Evolutionary conservation across 2,888 invertebrate species (phyloP), one percentile per base, ranked within the genome.

Genomic region (Biston stratarius): DNA sequence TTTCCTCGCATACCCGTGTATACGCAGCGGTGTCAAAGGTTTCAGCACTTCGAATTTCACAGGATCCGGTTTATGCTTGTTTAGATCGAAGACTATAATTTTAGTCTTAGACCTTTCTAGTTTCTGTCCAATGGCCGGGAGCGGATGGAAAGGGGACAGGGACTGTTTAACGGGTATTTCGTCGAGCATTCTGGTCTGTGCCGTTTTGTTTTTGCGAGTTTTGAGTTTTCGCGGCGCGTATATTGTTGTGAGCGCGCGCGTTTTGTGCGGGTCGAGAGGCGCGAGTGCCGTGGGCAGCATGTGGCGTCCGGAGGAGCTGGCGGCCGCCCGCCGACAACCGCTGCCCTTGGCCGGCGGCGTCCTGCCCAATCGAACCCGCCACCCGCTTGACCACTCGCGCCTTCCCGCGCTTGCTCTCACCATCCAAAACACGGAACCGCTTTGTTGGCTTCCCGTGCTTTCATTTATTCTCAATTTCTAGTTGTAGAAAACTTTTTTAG

Each of bases 51-150:
- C 88, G 44, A 90, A 72, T 69, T 90, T 89, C 24, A 85, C 70
- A 3, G 83, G 72, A 14, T 78, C 80, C 55, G 74, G 73, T 67
- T 79, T 75, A 11, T 76, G 81, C 72, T 85, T 85, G 61, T 91
- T 87, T 5, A 93, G 71, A 73, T 93, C 89, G 69, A 92, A 89
- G 38, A 93, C 82, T 6, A 93, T 89, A 5, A 93, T 84, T 86
- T 93, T 92, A 0, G 92, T 87, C 65, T 88, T 88, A 11, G 85
- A 76, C 53, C 82, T 82, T 44, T 86, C 88, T 2, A 84, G 76
- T 64, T 86, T 89, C 76, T 93, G 88, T 38, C 93, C 92, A 66
- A 94, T 94, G 8, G 94, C 94, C 0, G 94, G 94, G 7, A 94
- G 84, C 0, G 94, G 94, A 40, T 88, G 89, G 81, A 94, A 94